These are phyloP conservation scores for Cossypha polioptera DNA, from an alignment of 2,797 vertebrate species.

Conservation along the genomic window DNA sequence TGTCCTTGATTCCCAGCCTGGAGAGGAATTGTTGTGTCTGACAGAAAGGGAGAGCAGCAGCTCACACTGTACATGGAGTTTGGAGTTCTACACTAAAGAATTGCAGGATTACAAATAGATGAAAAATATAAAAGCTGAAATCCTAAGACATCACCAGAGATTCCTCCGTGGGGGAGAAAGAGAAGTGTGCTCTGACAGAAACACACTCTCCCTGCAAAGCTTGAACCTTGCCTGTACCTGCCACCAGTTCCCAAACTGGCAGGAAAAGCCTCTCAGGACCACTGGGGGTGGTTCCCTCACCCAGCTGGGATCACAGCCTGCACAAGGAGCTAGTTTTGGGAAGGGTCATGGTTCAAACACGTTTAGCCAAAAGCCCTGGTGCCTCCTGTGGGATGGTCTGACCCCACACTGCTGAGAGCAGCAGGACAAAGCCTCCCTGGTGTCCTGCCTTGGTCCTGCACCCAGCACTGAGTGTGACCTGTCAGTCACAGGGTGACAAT, in stretches of 20 bases:
- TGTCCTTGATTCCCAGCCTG: neutral
- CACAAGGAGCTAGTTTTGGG: neutral
- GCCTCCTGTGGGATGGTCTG: neutral
- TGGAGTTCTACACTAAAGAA: neutral
- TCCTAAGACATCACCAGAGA: neutral
- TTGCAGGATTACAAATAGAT: neutral
- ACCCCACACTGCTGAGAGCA: neutral
- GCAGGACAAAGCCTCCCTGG: neutral
- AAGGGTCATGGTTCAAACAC: neutral
- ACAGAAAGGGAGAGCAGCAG: neutral
- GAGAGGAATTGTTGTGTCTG: neutral
- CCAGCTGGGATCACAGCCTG: neutral
- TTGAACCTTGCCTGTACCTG: neutral
- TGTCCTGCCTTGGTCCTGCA: neutral
- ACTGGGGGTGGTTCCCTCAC: neutral
- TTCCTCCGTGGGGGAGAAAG: neutral
- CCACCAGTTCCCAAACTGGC: neutral
- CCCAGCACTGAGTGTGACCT: neutral
- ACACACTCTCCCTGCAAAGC: neutral
- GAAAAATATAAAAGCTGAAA: neutral
- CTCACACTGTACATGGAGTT: fast-evolving
- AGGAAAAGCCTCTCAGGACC: neutral
- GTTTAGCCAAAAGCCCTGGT: neutral
- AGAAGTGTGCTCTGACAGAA: neutral
- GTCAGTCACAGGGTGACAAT: neutral